Percentiles rank a stretch among this genome's conserved stretches.
Conservation (phyloP, 2,797 vertebrate genomes). For the Pelochelys cantorii region DNA sequence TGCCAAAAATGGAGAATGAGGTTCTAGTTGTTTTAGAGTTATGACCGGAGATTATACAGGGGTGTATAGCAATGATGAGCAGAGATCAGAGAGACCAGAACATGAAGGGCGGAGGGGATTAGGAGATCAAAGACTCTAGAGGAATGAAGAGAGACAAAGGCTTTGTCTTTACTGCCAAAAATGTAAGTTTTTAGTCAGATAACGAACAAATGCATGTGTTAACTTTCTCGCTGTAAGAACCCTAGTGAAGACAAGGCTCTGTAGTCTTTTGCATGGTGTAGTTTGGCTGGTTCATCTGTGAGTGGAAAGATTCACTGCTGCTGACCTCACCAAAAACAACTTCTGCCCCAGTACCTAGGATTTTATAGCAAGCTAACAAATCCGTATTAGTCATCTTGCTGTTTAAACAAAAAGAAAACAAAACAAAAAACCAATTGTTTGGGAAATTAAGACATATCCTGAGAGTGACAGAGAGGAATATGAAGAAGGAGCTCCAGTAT, state of each 20-base stretch:
- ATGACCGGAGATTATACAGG: not conserved
- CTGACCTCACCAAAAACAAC: not conserved
- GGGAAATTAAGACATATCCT: not conserved
- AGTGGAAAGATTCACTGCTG: not conserved
- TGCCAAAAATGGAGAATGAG: slow-evolving; percentile 26
- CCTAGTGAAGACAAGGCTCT: slow-evolving; percentile 9
- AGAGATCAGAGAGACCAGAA: slow-evolving; percentile 57
- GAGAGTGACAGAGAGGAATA: not conserved
- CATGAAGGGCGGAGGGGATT: slow-evolving; percentile 61
- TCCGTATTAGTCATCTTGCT: not conserved
- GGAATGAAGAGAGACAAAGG: slow-evolving; percentile 40
- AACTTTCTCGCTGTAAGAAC: not conserved
- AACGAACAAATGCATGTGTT: not conserved
- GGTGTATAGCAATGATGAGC: slow-evolving; percentile 52
- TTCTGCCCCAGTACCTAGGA: not conserved
- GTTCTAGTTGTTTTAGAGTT: slow-evolving; percentile 38
- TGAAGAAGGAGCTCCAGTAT: not conserved
- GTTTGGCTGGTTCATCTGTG: not conserved
- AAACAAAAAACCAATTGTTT: not conserved
- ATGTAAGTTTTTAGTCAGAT: slow-evolving; percentile 12
- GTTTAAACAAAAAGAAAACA: not conserved
- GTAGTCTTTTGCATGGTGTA: slow-evolving; percentile 3
- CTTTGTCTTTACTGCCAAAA: not conserved
- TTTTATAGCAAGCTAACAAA: not conserved
- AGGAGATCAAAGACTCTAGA: slow-evolving; percentile 64